phyloP scores from a whole-genome alignment of 2,113 vertebrate genomes.

The Hystrix brachyura region DNA sequence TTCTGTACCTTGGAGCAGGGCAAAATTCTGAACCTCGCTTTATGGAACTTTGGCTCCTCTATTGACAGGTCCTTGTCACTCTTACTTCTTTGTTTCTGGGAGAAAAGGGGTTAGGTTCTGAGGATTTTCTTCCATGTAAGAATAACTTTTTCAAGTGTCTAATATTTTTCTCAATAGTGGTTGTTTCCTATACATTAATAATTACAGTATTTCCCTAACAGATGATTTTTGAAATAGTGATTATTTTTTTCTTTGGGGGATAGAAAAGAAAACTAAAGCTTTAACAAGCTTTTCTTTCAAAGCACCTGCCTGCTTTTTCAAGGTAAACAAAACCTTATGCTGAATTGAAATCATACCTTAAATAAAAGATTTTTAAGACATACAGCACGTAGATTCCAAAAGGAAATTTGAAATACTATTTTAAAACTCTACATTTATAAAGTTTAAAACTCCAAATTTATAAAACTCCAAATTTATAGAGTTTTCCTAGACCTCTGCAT shows the following conservation, averaged over 20 bases:
- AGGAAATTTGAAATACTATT: conserved; percentile 8
- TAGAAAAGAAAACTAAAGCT: conserved; percentile 12
- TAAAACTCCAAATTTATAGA: background rate
- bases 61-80: background rate
- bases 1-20: background rate
- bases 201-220: background rate
- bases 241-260: conserved; percentile 25
- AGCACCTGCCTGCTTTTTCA: background rate
- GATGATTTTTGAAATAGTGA: background rate
- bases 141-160: background rate
- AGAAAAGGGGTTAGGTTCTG: background rate
- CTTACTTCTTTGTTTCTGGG: background rate
- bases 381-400: background rate
- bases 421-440: background rate
- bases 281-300: conserved; percentile 24
- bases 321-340: conserved; percentile 21
- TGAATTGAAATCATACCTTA: conserved; percentile 17
- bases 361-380: background rate
- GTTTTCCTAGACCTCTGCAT: background rate
- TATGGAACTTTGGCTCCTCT: background rate
- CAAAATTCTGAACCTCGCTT: background rate
- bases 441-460: background rate
- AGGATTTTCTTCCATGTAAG: background rate
- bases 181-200: conserved; percentile 27
- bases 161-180: conserved; percentile 20